Evolutionary conservation across 2,888 invertebrate species (phyloP), one percentile per base, ranked within the genome.

Genomic region (Cyclophora albipunctata): DNA sequence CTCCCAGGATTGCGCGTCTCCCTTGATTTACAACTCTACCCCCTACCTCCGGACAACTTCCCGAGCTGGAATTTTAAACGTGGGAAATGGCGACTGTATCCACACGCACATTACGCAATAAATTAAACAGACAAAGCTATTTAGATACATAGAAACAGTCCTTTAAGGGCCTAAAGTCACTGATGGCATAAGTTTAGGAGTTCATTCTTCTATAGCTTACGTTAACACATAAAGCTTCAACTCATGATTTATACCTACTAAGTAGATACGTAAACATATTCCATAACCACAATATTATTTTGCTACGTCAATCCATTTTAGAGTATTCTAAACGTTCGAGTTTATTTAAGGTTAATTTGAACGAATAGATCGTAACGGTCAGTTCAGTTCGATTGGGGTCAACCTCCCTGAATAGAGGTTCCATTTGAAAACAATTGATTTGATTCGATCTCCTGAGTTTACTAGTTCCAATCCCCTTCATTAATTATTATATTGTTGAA

Each of bases 261-360:
- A 20, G 20, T 20, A 20, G 20, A 20, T 20, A 20, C 1, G 20
- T 20, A 20, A 20, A 20, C 20, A 20, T 20, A 20, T 20, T 20
- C 20, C 20, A 20, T 20, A 20, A 20, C 20, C 20, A 20, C 20
- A 20, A 20, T 20, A 20, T 20, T 20, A 20, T 20, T 20, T 20
- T 37, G 37, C 5, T 37, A 4, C 37, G 37, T 37, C 37, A 5
- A 5, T 37, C 37, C 37, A 5, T 37, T 37, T 37, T 37, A 4
- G 4, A 4, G 4, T 5, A 5, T 4, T 37, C 53, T 52, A 55
- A 48, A 54, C 52, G 55, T 40, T 46, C 55, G 52, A 69, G 82
- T 85, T 84, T 85, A 81, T 83, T 84, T 84, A 84, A 84, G 78
- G 81, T 83, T 82, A 71, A 81, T 82, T 83, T 80, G 58, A 68